Conservation (phyloP, 1,140 invertebrate genomes). For the Hetaerina americana region DNA sequence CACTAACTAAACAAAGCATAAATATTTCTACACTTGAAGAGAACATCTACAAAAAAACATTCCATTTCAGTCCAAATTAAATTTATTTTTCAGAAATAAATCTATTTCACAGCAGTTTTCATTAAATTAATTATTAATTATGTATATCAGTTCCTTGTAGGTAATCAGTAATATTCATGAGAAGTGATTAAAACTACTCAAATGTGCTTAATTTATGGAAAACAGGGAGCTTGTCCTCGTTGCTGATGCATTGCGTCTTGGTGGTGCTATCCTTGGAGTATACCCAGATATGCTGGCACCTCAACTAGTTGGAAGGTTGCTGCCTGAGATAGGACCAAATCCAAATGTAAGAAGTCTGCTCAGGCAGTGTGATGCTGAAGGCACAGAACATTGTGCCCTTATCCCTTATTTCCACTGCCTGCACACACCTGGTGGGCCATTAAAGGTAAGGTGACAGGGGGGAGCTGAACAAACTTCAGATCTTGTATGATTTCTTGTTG, state of each 20-base stretch:
- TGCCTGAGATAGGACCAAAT: slow-evolving; percentile 81
- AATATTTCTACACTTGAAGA: too few species aligned
- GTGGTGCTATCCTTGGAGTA: slow-evolving; percentile 74
- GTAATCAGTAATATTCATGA: neutral
- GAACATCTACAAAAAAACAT: too few species aligned
- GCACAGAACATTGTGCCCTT: slow-evolving; percentile 75
- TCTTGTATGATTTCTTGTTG: neutral
- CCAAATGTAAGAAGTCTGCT: slow-evolving; percentile 75
- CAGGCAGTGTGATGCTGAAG: slow-evolving; percentile 76
- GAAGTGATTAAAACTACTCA: neutral
- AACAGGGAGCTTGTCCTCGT: slow-evolving; percentile 80
- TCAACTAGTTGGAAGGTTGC: slow-evolving; percentile 79
- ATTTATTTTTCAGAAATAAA: too few species aligned
- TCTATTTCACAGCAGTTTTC: too few species aligned
- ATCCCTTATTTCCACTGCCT: slow-evolving; percentile 89
- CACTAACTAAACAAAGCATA: too few species aligned
- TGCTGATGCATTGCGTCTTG: slow-evolving; percentile 84
- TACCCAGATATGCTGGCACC: slow-evolving; percentile 94
- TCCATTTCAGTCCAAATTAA: too few species aligned
- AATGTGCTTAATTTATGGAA: neutral
- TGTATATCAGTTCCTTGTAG: neutral
- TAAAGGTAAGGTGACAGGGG: slow-evolving; percentile 67
- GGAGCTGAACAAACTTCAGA: neutral
- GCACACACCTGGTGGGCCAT: slow-evolving; percentile 91
- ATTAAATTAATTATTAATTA: too few species aligned